Conservation (phyloP, 2,113 vertebrate species). For the Rhegmatorhina hoffmannsi region DNA sequence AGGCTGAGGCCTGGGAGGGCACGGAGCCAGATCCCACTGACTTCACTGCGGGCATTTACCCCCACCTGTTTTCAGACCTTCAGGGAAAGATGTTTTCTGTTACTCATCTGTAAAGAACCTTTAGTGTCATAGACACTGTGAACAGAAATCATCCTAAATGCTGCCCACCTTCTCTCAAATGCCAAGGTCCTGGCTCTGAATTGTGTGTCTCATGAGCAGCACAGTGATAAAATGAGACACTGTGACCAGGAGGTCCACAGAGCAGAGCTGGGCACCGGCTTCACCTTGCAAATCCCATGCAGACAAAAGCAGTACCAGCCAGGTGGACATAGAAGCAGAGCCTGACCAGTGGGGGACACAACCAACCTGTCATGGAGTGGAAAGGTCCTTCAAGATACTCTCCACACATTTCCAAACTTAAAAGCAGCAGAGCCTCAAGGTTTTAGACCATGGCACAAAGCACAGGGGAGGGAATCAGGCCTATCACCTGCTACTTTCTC, state of each 20-base stretch:
- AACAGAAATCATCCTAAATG: neutral
- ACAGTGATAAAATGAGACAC: neutral
- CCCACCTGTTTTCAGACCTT: neutral
- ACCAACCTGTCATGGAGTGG: neutral
- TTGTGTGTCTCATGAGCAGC: neutral
- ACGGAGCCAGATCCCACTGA: neutral
- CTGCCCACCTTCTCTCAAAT: neutral
- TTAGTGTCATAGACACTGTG: neutral
- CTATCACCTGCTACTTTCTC: constrained; percentile 80
- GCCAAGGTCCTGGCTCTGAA: neutral
- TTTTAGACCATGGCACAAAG: neutral
- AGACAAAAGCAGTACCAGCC: neutral
- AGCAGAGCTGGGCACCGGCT: neutral
- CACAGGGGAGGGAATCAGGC: constrained; percentile 43
- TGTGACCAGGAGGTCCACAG: neutral
- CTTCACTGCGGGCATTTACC: neutral
- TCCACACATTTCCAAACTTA: neutral
- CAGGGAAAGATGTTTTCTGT: neutral
- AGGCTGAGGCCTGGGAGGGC: neutral
- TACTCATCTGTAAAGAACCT: neutral
- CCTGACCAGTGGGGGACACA: neutral
- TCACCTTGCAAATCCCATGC: neutral
- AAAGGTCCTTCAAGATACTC: neutral
- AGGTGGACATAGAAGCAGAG: neutral
- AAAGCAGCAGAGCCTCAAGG: neutral